phyloP scores from a whole-genome alignment of 2,113 vertebrate species.

The Takifugu flavidus region DNA sequence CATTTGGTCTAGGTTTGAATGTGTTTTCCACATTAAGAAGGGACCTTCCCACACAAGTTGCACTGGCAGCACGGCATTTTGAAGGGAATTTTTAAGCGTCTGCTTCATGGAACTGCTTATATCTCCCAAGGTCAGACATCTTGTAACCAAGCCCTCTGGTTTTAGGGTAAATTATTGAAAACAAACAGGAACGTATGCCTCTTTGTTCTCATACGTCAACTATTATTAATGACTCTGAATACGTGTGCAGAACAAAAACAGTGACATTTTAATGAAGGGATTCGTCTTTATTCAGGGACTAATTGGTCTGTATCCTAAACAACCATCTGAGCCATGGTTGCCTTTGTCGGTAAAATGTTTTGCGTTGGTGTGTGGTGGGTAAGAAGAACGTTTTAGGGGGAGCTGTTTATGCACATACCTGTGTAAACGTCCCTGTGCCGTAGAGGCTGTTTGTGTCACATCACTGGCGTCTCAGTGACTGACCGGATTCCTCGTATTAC shows the following conservation, averaged over 20 bases:
- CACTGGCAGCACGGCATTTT: constrained; percentile 3
- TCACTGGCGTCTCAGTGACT: constrained; percentile 12
- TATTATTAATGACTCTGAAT: constrained; percentile 5
- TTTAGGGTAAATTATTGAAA: not conserved
- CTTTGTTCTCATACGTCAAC: too few relatives aligned
- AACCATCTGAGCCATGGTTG: constrained; percentile 34
- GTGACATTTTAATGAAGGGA: constrained; percentile 18
- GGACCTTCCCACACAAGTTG: constrained; percentile 5
- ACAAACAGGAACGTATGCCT: constrained; percentile 15
- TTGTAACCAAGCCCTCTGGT: constrained; percentile 3
- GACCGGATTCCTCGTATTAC: constrained; percentile 17
- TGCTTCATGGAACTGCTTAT: constrained; percentile 5
- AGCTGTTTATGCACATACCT: constrained; percentile 17
- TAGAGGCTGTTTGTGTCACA: not conserved
- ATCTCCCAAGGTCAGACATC: constrained; percentile 9
- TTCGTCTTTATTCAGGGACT: constrained; percentile 49
- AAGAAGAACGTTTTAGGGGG: constrained; percentile 30
- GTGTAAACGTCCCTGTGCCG: too few relatives aligned
- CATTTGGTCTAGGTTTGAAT: not conserved
- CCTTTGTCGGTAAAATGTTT: constrained; percentile 41
- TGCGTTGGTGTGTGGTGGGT: constrained; percentile 26
- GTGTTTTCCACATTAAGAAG: not conserved
- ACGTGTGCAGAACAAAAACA: constrained; percentile 7
- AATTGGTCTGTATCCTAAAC: constrained; percentile 29
- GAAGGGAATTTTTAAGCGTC: constrained; percentile 13